A percentile compares a stretch with the other conserved stretches of the same genome.
Evolutionary conservation across 2,113 vertebrate genomes (phyloP).

Genomic region (Leucosticte australis): DNA sequence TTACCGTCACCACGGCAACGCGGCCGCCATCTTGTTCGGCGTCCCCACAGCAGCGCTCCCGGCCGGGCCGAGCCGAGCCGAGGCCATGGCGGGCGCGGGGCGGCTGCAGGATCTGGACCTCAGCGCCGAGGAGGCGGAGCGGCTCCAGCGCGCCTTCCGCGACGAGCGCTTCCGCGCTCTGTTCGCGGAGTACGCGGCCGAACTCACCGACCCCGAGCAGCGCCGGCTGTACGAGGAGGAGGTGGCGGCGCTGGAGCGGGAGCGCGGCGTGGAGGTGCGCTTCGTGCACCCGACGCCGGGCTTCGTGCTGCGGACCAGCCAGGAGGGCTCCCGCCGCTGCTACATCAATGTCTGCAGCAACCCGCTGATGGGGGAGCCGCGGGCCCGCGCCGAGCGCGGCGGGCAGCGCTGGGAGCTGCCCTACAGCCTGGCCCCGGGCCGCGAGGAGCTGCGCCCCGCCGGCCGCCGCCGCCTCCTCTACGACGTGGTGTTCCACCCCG

Average conservation of each 20-base stretch:
- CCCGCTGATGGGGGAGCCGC: constrained; percentile 72
- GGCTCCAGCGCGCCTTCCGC: constrained; percentile 79
- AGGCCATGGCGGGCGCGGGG: constrained; percentile 29
- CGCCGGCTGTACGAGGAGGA: constrained; percentile 83
- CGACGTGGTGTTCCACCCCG: constrained; percentile 89
- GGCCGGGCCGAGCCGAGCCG: background rate
- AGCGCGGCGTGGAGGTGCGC: constrained; percentile 80
- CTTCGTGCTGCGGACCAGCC: constrained; percentile 81
- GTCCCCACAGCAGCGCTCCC: background rate
- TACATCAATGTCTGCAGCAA: constrained; percentile 89
- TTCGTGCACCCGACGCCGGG: constrained; percentile 87
- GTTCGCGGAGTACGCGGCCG: constrained; percentile 81
- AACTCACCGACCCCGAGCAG: constrained; percentile 83
- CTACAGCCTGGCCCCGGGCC: constrained; percentile 81
- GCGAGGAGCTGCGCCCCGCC: constrained; percentile 69
- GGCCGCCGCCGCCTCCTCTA: constrained; percentile 76
- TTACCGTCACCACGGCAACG: background rate
- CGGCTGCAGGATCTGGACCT: constrained; percentile 80
- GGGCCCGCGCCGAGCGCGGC: background rate
- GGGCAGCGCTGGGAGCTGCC: constrained; percentile 81
- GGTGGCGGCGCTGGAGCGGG: constrained; percentile 82
- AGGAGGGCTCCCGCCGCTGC: constrained; percentile 77
- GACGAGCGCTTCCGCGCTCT: constrained; percentile 82
- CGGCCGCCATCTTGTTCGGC: background rate
- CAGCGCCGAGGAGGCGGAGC: constrained; percentile 79